Percentiles rank a stretch among this genome's conserved stretches.
phyloP scores from a whole-genome alignment of 2,113 vertebrate species.

The Fukomys damarensis region DNA sequence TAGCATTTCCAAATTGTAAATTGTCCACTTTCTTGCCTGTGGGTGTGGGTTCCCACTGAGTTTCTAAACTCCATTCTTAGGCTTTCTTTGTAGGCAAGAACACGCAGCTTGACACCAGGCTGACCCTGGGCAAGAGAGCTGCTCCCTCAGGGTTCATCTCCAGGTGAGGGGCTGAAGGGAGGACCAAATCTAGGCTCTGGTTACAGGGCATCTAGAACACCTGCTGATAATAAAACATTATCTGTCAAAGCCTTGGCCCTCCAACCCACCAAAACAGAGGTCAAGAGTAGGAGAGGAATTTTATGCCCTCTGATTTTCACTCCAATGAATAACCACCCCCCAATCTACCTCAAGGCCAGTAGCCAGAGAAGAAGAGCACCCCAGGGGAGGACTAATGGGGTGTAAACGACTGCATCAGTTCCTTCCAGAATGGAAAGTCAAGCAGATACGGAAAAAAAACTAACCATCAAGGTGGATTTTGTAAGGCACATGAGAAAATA shows the following conservation, averaged over 20 bases:
- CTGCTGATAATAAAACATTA: constrained; percentile 88
- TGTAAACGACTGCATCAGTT: not conserved
- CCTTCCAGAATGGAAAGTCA: not conserved
- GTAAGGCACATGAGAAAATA: not conserved
- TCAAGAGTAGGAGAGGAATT: constrained; percentile 67
- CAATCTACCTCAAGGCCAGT: not conserved
- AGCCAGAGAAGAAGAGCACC: not conserved
- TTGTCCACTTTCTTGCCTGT: constrained; percentile 5
- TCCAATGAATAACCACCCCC: constrained; percentile 15
- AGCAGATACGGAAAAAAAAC: not conserved
- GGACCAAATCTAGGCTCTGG: constrained; percentile 64
- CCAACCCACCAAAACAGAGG: constrained; percentile 60
- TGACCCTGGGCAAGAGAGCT: constrained; percentile 79
- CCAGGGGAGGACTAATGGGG: not conserved
- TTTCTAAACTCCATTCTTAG: constrained; percentile 13
- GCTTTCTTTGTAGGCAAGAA: constrained; percentile 40
- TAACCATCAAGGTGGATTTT: not conserved
- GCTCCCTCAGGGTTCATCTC: constrained; percentile 82
- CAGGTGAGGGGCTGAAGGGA: constrained; percentile 84
- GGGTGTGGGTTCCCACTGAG: constrained; percentile 20
- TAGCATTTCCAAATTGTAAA: constrained; percentile 55
- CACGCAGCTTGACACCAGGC: not conserved
- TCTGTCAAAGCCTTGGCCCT: constrained; percentile 79
- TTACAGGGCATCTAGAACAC: constrained; percentile 84
- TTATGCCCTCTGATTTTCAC: constrained; percentile 55